These are phyloP conservation scores for Indri indri DNA, from an alignment of 2,113 vertebrate genomes.

Conservation along the genomic window DNA sequence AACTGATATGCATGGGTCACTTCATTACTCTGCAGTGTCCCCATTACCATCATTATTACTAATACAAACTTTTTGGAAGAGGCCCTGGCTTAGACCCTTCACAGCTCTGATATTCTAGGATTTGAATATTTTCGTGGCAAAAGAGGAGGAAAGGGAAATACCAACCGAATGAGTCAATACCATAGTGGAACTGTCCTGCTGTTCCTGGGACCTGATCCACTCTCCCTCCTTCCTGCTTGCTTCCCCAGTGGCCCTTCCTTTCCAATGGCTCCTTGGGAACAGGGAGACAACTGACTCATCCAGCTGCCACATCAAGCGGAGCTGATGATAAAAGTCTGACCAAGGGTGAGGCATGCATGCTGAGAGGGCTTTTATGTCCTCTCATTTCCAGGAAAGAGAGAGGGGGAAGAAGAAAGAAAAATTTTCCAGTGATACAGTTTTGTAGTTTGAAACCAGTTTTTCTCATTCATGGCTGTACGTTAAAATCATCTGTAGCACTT, in stretches of 20 bases:
- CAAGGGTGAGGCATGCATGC: neutral
- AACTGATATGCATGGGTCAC: neutral
- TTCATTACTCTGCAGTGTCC: neutral
- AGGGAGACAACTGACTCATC: conserved; percentile 9
- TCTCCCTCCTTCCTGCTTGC: neutral
- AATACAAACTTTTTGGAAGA: neutral
- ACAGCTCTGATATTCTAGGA: neutral
- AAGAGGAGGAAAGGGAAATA: conserved; percentile 27
- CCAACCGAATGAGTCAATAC: neutral
- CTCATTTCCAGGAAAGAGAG: conserved; percentile 11
- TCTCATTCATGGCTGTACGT: neutral
- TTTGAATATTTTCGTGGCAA: neutral
- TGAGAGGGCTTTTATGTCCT: neutral
- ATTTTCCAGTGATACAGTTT: neutral
- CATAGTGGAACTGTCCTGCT: neutral
- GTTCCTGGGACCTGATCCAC: neutral
- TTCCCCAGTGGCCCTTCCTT: neutral
- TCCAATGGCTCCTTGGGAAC: neutral
- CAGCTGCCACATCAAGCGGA: neutral
- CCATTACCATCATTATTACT: neutral
- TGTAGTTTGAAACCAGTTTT: neutral
- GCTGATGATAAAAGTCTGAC: neutral
- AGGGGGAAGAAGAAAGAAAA: neutral
- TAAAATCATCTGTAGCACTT: neutral
- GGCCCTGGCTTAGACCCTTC: neutral